Conservation (phyloP, 2,113 vertebrate genomes). For the Spea multiplicata region DNA sequence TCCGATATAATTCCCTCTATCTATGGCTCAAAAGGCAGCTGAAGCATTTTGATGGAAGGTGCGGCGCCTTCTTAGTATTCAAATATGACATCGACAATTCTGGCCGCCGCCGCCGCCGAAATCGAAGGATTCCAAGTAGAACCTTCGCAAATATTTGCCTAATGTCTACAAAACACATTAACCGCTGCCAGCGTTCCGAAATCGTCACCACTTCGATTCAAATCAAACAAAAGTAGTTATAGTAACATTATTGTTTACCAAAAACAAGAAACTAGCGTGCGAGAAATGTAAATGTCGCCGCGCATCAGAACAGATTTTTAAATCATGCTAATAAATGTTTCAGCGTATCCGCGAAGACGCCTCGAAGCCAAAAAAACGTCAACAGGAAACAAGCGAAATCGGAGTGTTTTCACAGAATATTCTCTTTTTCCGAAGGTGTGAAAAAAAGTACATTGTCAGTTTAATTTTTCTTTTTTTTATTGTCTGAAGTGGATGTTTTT, state of each 20-base stretch:
- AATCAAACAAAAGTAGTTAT: constrained; percentile 44
- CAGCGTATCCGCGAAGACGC: not conserved
- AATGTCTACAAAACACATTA: constrained; percentile 27
- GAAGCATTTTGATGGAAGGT: constrained; percentile 10
- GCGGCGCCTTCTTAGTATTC: constrained; percentile 21
- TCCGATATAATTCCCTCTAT: no score
- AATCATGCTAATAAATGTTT: constrained; percentile 14
- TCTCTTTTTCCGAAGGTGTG: no score
- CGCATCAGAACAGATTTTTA: constrained; percentile 11
- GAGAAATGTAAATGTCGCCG: constrained; percentile 20
- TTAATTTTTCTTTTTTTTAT: no score
- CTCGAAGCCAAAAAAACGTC: constrained; percentile 33
- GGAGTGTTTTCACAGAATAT: not conserved
- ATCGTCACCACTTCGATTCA: not conserved
- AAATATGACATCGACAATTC: constrained; percentile 22
- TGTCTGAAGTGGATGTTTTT: no score
- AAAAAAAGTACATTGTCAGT: no score
- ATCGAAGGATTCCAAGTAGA: constrained; percentile 13
- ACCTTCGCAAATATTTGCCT: constrained; percentile 42
- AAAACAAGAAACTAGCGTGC: constrained; percentile 23
- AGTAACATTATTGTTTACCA: constrained; percentile 40
- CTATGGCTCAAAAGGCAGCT: no score
- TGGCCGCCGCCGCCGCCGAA: constrained; percentile 16
- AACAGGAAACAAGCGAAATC: not conserved
- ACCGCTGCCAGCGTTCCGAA: constrained; percentile 12